Percentiles rank a stretch among this genome's conserved stretches.
These are phyloP conservation scores for Columbina picui DNA, from an alignment of 2,113 vertebrate genomes.

Conservation along the genomic window DNA sequence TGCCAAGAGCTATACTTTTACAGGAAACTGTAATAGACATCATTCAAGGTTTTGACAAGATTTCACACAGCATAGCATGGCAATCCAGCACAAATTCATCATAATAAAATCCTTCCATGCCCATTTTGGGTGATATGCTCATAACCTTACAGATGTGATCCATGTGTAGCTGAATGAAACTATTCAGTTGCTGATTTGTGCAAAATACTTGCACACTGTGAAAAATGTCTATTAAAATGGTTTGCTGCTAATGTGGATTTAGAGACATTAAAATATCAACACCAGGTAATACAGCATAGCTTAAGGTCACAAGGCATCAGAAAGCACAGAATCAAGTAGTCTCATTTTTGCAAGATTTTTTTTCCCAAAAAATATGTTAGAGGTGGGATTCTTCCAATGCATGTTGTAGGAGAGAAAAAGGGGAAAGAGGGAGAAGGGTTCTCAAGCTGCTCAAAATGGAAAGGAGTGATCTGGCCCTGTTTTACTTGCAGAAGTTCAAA, in stretches of 20 bases:
- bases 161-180: slow-evolving; percentile 47
- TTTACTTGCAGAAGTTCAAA: not conserved
- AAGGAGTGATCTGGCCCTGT: not conserved
- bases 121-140: slow-evolving; percentile 9
- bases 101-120: slow-evolving; percentile 22
- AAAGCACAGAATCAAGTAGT: not conserved
- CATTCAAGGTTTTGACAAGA: slow-evolving; percentile 52
- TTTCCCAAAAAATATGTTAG: not conserved
- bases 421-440: not conserved
- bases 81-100: slow-evolving; percentile 37
- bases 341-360: not conserved
- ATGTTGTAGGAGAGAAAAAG: not conserved
- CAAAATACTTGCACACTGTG: not conserved
- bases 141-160: slow-evolving; percentile 36
- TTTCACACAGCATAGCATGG: slow-evolving; percentile 15
- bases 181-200: not conserved
- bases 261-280: slow-evolving; percentile 6
- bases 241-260: slow-evolving; percentile 16
- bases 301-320: not conserved
- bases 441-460: not conserved
- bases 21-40: slow-evolving; percentile 45
- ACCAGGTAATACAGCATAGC: not conserved
- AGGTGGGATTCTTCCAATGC: not conserved
- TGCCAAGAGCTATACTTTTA: slow-evolving; percentile 54
- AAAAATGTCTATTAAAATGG: slow-evolving; percentile 12